A percentile compares a stretch with the other conserved stretches of the same genome.
These are phyloP conservation scores for Drosophila fungiperda DNA, from an alignment of 2,888 invertebrate species.

Conservation along the genomic window DNA sequence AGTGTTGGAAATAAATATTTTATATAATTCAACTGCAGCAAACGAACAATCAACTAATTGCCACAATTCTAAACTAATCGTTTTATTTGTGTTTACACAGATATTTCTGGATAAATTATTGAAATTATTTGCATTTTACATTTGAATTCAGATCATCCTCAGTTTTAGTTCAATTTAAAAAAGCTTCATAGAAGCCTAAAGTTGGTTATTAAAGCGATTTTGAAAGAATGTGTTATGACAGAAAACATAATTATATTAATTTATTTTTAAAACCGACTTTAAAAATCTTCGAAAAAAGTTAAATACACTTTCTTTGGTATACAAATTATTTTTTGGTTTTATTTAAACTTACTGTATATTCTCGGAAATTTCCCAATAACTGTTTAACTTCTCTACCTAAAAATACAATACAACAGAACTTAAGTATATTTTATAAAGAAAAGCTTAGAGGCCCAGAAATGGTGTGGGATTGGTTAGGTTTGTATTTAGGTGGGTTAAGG, in stretches of 20 bases:
- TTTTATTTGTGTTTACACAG: neutral
- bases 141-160: neutral
- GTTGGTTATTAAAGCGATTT: neutral
- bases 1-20: neutral
- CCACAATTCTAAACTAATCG: neutral
- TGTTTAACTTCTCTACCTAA: neutral
- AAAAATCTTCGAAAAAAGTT: neutral
- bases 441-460: constrained; percentile 4
- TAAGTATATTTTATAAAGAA: constrained; percentile 10
- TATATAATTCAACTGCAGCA: neutral
- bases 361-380: neutral
- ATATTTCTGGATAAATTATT: neutral
- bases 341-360: neutral
- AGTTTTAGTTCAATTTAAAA: neutral
- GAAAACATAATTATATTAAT: neutral
- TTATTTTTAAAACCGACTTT: neutral
- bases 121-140: neutral
- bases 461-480: neutral
- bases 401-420: constrained; percentile 5
- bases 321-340: neutral
- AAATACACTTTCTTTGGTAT: neutral
- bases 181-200: neutral
- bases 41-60: neutral
- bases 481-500: neutral
- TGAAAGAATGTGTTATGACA: neutral